These are phyloP conservation scores for Vanessa tameamea DNA, from an alignment of 1,140 invertebrate species.

Conservation along the genomic window DNA sequence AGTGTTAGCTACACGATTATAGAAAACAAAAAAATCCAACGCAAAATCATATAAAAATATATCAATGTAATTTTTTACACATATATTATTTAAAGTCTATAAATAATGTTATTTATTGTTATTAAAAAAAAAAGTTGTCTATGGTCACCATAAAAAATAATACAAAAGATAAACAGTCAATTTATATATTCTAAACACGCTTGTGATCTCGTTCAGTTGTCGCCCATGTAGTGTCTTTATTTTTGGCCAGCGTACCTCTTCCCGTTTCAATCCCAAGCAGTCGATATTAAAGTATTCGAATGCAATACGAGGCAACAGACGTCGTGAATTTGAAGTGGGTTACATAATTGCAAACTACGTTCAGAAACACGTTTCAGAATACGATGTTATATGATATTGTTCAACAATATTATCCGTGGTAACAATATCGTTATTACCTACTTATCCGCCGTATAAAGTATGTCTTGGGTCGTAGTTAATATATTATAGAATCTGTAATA, in stretches of 20 bases:
- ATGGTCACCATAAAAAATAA: conserved; percentile 9
- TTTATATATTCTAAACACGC: conserved; percentile 31
- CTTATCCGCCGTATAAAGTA: too few relatives aligned
- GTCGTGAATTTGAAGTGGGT: background rate
- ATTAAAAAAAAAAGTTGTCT: too few relatives aligned
- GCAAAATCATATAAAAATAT: too few relatives aligned
- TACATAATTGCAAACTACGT: conserved; percentile 6
- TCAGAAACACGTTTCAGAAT: conserved; percentile 1
- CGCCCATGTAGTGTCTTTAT: conserved; percentile 21
- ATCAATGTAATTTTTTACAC: too few relatives aligned
- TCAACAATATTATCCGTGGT: background rate
- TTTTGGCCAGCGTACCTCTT: conserved; percentile 24
- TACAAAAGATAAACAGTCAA: background rate
- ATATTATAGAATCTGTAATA: too few relatives aligned
- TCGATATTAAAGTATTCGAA: conserved; percentile 20
- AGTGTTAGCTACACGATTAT: too few relatives aligned
- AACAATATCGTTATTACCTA: too few relatives aligned
- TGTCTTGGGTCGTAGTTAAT: too few relatives aligned
- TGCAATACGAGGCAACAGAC: background rate
- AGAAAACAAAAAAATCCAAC: too few relatives aligned
- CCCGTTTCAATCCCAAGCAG: conserved; percentile 15
- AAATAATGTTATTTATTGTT: too few relatives aligned
- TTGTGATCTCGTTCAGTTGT: conserved; percentile 24
- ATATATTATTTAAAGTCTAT: too few relatives aligned
- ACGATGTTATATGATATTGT: background rate